Conservation (phyloP, 2,113 vertebrate species). For the Stigmatopora argus region DNA sequence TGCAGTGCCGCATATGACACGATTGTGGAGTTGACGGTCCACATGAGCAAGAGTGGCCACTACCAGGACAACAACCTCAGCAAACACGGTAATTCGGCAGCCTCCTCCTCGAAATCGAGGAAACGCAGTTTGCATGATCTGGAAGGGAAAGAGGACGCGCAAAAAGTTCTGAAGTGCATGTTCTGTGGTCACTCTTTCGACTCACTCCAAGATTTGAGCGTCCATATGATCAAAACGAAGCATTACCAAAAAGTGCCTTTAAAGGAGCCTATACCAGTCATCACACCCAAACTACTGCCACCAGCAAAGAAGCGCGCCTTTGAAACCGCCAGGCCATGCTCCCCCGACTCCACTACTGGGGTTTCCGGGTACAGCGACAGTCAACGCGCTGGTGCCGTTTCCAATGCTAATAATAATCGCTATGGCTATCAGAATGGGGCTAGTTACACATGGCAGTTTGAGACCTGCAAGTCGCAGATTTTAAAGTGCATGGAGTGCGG, state of each 20-base stretch:
- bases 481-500: slow-evolving; percentile 98
- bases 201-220: slow-evolving; percentile 94
- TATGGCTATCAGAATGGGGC: slow-evolving; percentile 96
- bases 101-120: slow-evolving; percentile 86
- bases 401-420: slow-evolving; percentile 82
- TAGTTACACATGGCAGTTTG: slow-evolving; percentile 98
- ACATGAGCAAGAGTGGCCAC: slow-evolving; percentile 96
- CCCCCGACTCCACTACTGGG: slow-evolving; percentile 91
- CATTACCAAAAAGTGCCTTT: slow-evolving; percentile 99
- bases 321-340: slow-evolving; percentile 87
- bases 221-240: slow-evolving; percentile 99
- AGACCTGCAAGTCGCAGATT: slow-evolving; percentile 98
- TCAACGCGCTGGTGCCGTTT: slow-evolving; percentile 71
- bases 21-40: slow-evolving; percentile 90
- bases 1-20: slow-evolving; percentile 96
- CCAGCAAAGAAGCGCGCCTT: slow-evolving; percentile 91
- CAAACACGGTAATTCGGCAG: slow-evolving; percentile 81
- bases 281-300: slow-evolving; percentile 88
- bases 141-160: slow-evolving; percentile 93
- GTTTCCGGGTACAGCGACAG: slow-evolving; percentile 77
- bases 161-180: slow-evolving; percentile 98
- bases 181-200: slow-evolving; percentile 98
- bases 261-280: slow-evolving; percentile 94
- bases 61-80: slow-evolving; percentile 96
- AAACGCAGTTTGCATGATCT: slow-evolving; percentile 92